These are phyloP conservation scores for Limonius californicus DNA, from an alignment of 1,140 invertebrate genomes.

Conservation along the genomic window DNA sequence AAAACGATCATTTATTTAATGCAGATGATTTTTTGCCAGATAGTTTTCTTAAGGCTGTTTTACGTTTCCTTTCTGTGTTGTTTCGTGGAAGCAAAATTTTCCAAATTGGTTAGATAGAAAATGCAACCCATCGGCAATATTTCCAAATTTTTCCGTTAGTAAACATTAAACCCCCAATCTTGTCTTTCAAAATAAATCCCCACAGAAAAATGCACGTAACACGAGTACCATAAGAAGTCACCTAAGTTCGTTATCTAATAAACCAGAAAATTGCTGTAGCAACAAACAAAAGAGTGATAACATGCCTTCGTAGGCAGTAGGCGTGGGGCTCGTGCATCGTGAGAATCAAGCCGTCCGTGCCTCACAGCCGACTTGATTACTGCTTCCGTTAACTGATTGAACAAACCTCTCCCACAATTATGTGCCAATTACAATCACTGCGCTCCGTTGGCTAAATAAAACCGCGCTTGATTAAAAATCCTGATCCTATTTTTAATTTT, in stretches of 20 bases:
- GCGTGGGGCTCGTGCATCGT: slow-evolving; percentile 38
- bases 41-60: too few species aligned
- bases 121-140: too few species aligned
- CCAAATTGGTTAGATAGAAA: too few species aligned
- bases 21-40: too few species aligned
- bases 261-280: not conserved
- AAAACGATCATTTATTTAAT: too few species aligned
- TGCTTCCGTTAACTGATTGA: slow-evolving; percentile 38
- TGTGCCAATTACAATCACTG: slow-evolving; percentile 24
- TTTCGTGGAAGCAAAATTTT: too few species aligned
- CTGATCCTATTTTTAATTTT: not conserved
- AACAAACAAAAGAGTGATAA: slow-evolving; percentile 4
- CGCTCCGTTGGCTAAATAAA: not conserved
- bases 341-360: slow-evolving; percentile 30
- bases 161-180: too few species aligned
- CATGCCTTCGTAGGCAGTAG: slow-evolving; percentile 19
- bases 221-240: too few species aligned
- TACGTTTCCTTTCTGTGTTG: too few species aligned
- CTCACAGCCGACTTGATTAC: slow-evolving; percentile 31
- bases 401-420: slow-evolving; percentile 28
- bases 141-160: too few species aligned
- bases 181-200: too few species aligned
- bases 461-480: not conserved
- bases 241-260: not conserved
- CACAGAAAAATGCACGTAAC: too few species aligned